Conservation (phyloP, 2,888 invertebrate genomes). For the Tuberolachnus salignus region DNA sequence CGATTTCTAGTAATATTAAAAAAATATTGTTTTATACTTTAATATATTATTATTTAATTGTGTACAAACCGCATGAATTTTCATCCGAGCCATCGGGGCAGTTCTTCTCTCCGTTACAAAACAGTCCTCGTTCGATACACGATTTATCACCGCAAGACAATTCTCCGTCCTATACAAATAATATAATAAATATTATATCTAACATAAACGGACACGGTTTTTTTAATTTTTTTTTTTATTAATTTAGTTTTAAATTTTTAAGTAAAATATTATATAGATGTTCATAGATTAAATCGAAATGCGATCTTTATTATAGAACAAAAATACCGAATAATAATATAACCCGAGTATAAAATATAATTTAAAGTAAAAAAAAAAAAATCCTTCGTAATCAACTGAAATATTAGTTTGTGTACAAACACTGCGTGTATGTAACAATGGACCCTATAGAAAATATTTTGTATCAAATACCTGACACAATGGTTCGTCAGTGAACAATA, state of each 20-base stretch:
- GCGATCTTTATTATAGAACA: not conserved
- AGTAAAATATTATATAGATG: too few relatives aligned
- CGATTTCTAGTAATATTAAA: not conserved
- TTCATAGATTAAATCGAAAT: not conserved
- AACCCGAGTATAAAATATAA: not conserved
- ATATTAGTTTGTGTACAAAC: slow-evolving; percentile 9
- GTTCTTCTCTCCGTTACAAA: slow-evolving; percentile 92
- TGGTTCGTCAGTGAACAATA: slow-evolving; percentile 87
- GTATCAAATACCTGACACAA: slow-evolving; percentile 68
- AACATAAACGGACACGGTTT: too few relatives aligned
- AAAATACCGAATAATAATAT: not conserved
- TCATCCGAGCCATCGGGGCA: slow-evolving; percentile 88
- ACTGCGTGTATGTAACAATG: not conserved
- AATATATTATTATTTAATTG: too few relatives aligned
- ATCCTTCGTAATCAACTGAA: slow-evolving; percentile 14
- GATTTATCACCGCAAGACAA: slow-evolving; percentile 85
- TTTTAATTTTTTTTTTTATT: too few relatives aligned
- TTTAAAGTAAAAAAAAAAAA: not conserved
- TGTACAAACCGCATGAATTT: slow-evolving; percentile 83
- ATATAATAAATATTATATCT: not conserved
- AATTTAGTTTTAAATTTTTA: too few relatives aligned
- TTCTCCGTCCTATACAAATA: slow-evolving; percentile 73
- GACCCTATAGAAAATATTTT: not conserved
- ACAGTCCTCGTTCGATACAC: slow-evolving; percentile 86
- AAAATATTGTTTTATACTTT: too few relatives aligned